Percentiles rank a stretch among this genome's conserved stretches.
Conservation (phyloP, 2,797 vertebrate genomes). For the Hipposideros larvatus region DNA sequence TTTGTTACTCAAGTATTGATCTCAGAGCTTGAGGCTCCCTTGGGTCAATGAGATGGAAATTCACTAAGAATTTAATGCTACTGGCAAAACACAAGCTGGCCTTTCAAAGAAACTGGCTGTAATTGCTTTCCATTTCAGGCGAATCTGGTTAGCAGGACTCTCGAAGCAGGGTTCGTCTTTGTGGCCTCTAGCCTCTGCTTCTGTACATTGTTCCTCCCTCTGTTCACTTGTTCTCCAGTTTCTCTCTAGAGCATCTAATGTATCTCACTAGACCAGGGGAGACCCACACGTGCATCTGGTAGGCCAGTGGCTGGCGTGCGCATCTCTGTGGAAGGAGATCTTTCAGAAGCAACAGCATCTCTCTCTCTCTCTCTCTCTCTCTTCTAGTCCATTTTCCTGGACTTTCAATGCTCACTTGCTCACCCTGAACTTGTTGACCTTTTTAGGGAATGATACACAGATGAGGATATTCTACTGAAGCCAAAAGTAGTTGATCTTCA, state of each 20-base stretch:
- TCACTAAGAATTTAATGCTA: conserved; percentile 62
- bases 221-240: neutral
- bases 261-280: neutral
- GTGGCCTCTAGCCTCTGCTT: conserved; percentile 17
- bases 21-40: conserved; percentile 21
- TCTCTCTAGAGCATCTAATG: neutral
- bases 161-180: conserved; percentile 20
- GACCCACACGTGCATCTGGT: neutral
- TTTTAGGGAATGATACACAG: conserved; percentile 57
- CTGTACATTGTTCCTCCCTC: neutral
- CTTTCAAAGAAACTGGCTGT: conserved; percentile 62
- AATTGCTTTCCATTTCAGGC: conserved; percentile 46
- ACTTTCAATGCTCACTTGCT: conserved; percentile 25
- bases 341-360: neutral
- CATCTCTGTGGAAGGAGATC: neutral
- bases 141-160: neutral
- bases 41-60: conserved; percentile 63
- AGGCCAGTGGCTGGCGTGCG: neutral
- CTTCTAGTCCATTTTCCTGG: conserved; percentile 42
- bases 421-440: conserved; percentile 42
- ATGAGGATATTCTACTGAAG: conserved; percentile 32
- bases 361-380: neutral
- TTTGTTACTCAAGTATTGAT: conserved; percentile 63
- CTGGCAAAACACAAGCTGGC: neutral
- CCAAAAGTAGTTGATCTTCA: conserved; percentile 55